phyloP scores from a whole-genome alignment of 2,888 invertebrate species.

The Conops quadrifasciatus region DNA sequence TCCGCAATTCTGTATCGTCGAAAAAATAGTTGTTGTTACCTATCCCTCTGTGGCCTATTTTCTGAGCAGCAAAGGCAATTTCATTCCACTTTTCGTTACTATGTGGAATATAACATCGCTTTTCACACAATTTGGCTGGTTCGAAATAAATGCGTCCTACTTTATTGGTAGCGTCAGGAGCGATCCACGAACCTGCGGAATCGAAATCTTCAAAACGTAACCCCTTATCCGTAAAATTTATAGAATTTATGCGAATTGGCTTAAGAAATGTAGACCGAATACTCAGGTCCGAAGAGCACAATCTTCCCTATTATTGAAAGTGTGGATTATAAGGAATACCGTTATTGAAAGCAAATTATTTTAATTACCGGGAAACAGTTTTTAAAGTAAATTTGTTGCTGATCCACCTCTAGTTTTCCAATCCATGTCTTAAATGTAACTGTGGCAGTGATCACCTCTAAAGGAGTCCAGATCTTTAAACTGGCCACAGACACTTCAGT shows the following conservation, averaged over 20 bases:
- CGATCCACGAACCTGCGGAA: conserved; percentile 60
- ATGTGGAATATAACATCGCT: conserved; percentile 57
- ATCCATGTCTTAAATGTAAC: conserved; percentile 79
- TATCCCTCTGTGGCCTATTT: conserved; percentile 22
- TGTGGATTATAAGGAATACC: conserved; percentile 4
- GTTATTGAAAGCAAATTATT: conserved; percentile 46
- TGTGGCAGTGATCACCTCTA: conserved; percentile 75
- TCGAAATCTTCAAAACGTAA: conserved; percentile 69
- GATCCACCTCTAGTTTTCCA: conserved; percentile 76
- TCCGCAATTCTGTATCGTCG: conserved; percentile 58
- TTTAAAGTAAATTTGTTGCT: conserved; percentile 75
- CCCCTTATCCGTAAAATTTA: conserved; percentile 70
- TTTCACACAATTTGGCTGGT: conserved; percentile 75
- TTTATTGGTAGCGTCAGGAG: conserved; percentile 67
- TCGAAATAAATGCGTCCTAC: conserved; percentile 76
- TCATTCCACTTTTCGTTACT: conserved; percentile 41
- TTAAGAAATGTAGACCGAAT: conserved; percentile 83
- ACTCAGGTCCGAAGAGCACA: conserved; percentile 78
- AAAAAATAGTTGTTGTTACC: conserved; percentile 55
- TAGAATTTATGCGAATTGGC: conserved; percentile 75
- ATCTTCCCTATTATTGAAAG: conserved; percentile 72
- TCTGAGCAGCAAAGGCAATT: conserved; percentile 41
- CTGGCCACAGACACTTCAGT: conserved; percentile 75
- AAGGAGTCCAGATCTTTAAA: conserved; percentile 77
- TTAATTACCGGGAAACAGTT: conserved; percentile 82